Evolutionary conservation across 1,140 invertebrate species (phyloP).

Genomic region (Drosophila lowei): DNA sequence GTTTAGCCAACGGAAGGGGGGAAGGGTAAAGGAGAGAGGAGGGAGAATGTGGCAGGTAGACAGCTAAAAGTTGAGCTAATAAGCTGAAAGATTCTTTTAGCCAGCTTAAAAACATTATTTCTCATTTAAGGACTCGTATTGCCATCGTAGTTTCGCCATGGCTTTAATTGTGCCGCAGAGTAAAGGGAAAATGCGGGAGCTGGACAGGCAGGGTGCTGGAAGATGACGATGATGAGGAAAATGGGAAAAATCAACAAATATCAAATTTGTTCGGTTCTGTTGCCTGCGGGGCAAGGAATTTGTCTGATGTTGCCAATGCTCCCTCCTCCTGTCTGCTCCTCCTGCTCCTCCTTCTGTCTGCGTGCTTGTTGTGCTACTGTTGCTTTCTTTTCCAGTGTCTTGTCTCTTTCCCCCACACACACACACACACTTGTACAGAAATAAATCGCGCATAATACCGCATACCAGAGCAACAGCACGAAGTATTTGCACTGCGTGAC

Average conservation of each 20-base stretch:
- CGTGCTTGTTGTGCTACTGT: constrained; percentile 36
- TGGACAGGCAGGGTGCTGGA: neutral
- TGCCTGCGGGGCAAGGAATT: constrained; percentile 31
- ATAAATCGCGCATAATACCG: constrained; percentile 83
- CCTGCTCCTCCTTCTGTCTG: constrained; percentile 22
- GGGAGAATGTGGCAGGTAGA: neutral
- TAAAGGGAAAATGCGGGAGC: too few species aligned
- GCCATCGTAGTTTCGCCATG: constrained; percentile 23
- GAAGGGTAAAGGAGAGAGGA: neutral
- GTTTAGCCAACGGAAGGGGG: neutral
- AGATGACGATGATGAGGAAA: constrained; percentile 6
- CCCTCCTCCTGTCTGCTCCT: constrained; percentile 15
- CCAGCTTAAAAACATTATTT: constrained; percentile 44
- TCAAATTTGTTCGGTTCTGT: constrained; percentile 40
- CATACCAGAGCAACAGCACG: constrained; percentile 81
- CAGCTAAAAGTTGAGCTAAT: constrained; percentile 45
- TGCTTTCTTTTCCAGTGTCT: neutral
- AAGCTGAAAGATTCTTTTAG: constrained; percentile 29
- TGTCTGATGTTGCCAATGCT: constrained; percentile 20
- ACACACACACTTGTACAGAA: constrained; percentile 27
- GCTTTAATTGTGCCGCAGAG: constrained; percentile 33
- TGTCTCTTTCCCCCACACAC: constrained; percentile 19
- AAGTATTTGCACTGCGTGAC: constrained; percentile 83
- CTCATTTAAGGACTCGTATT: constrained; percentile 44
- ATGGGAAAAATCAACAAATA: constrained; percentile 51